Conservation (phyloP, 2,113 vertebrate species). For the Fregetta grallaria region DNA sequence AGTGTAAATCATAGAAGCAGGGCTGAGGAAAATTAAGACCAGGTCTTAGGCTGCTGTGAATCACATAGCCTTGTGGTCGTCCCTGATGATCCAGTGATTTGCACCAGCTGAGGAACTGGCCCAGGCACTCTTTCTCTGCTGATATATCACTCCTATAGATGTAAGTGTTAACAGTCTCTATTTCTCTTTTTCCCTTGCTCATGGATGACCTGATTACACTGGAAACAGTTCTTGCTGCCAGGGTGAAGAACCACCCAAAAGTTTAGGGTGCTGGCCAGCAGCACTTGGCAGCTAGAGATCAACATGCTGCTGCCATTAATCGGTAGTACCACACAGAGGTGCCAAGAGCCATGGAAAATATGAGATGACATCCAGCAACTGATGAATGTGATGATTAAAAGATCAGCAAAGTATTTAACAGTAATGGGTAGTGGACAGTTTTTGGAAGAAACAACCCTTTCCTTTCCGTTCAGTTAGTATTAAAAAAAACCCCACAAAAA, state of each 20-base stretch:
- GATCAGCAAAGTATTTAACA: not conserved
- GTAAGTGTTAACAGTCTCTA: not conserved
- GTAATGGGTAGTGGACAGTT: not conserved
- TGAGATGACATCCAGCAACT: conserved; percentile 4
- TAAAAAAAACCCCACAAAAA: not conserved
- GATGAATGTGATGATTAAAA: conserved; percentile 24
- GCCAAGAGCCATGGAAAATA: conserved; percentile 39
- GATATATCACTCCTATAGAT: not conserved
- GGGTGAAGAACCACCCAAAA: conserved; percentile 36
- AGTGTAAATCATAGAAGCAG: conserved; percentile 4
- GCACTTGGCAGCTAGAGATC: conserved; percentile 46
- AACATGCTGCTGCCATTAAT: conserved; percentile 22
- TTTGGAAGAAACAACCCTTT: not conserved
- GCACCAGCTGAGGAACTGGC: not conserved
- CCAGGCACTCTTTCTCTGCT: not conserved
- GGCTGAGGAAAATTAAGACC: conserved; percentile 5
- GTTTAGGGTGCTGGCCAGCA: conserved; percentile 41
- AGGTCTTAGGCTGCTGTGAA: not conserved
- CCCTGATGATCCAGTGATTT: not conserved
- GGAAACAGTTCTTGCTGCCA: conserved; percentile 49
- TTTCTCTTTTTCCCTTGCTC: not conserved
- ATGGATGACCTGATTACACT: not conserved
- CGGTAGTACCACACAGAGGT: not conserved
- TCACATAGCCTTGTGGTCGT: not conserved
- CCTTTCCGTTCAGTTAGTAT: not conserved